Evolutionary conservation across 2,888 invertebrate species (phyloP).

Genomic region (Brachyopa scutellaris): DNA sequence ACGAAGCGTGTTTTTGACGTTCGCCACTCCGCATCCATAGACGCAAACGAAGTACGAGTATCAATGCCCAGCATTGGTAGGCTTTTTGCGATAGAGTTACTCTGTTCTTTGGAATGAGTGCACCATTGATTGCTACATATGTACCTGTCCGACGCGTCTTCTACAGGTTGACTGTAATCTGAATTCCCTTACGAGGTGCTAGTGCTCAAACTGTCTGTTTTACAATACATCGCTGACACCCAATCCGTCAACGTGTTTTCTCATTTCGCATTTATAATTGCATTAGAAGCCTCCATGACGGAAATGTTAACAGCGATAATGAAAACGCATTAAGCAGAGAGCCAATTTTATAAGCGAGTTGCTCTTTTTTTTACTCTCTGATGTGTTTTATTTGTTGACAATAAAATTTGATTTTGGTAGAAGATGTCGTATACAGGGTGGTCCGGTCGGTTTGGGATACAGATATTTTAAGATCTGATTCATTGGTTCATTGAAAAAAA

Average conservation of each 20-base stretch:
- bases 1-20: constrained; percentile 34
- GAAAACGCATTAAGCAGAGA: background rate
- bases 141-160: constrained; percentile 7
- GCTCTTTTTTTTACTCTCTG: too few relatives aligned
- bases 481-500: too few relatives aligned
- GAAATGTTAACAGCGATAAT: background rate
- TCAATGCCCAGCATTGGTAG: constrained; percentile 34
- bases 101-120: constrained; percentile 4
- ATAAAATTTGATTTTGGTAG: too few relatives aligned
- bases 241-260: constrained; percentile 28
- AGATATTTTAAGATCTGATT: too few relatives aligned
- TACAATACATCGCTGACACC: constrained; percentile 43
- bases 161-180: constrained; percentile 21
- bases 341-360: background rate
- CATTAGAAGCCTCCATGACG: constrained; percentile 34
- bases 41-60: constrained; percentile 34
- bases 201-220: constrained; percentile 48
- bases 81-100: constrained; percentile 21
- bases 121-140: constrained; percentile 5
- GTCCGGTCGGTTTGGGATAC: too few relatives aligned
- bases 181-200: constrained; percentile 31
- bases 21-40: constrained; percentile 57
- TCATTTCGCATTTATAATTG: constrained; percentile 50
- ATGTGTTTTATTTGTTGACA: too few relatives aligned
- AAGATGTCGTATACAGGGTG: too few relatives aligned